Evolutionary conservation across 1,140 invertebrate species (phyloP).

Genomic region (Lepidotrigona ventralis): DNA sequence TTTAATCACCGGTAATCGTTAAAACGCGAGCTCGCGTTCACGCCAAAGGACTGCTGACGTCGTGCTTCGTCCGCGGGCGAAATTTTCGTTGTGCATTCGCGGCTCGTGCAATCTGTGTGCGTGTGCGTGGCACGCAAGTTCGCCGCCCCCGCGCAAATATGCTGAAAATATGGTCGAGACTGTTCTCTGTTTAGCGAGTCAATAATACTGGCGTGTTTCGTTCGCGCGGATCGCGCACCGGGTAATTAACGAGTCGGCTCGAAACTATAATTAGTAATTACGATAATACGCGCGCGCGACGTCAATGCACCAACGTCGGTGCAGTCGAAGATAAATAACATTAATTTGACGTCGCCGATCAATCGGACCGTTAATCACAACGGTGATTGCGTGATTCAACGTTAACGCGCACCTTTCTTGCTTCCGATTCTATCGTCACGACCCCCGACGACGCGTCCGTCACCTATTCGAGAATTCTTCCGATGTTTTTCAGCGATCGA

Average conservation of each 20-base stretch:
- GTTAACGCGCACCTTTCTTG: constrained; percentile 3
- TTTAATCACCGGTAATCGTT: constrained; percentile 46
- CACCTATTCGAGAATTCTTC: neutral
- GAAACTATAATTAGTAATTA: constrained; percentile 68
- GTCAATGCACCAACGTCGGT: constrained; percentile 29
- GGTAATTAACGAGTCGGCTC: constrained; percentile 61
- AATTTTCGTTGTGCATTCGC: constrained; percentile 32
- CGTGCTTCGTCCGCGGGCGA: constrained; percentile 20
- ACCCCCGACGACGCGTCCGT: neutral
- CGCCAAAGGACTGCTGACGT: constrained; percentile 29
- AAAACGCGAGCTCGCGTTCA: constrained; percentile 6
- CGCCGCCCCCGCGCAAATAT: constrained; percentile 45
- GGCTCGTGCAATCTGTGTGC: too few species aligned
- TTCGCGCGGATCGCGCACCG: constrained; percentile 29
- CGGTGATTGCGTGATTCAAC: constrained; percentile 44
- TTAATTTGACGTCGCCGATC: constrained; percentile 54
- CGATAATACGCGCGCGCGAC: constrained; percentile 52
- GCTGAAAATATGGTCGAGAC: constrained; percentile 60
- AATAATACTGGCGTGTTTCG: constrained; percentile 61
- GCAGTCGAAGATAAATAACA: constrained; percentile 62
- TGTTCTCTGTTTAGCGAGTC: constrained; percentile 65
- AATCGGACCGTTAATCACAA: constrained; percentile 50
- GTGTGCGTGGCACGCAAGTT: constrained; percentile 29
- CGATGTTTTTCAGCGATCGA: neutral
- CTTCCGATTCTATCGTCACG: neutral